These are phyloP conservation scores for Coregonus suidteri DNA, from an alignment of 2,797 vertebrate species.

Conservation along the genomic window DNA sequence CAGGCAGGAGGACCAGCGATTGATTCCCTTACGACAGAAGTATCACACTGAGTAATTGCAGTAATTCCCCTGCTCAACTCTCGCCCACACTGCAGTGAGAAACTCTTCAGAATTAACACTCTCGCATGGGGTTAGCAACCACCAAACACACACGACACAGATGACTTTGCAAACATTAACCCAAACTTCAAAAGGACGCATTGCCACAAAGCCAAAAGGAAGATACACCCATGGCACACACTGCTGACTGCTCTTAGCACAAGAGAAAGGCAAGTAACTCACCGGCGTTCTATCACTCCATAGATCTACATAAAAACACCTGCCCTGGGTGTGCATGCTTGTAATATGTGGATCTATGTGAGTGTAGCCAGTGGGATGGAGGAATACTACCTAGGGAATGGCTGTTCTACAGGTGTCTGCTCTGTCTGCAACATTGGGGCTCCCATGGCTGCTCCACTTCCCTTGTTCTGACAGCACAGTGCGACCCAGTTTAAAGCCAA, in stretches of 20 bases:
- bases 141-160: conserved; percentile 1
- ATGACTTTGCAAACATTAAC: conserved; percentile 33
- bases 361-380: background rate
- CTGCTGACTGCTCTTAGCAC: background rate
- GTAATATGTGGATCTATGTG: background rate
- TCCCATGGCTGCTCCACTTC: conserved; percentile 20
- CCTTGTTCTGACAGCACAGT: conserved; percentile 42
- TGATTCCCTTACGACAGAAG: conserved; percentile 4
- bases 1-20: background rate
- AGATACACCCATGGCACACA: conserved; percentile 11
- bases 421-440: background rate
- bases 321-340: background rate
- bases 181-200: conserved; percentile 20
- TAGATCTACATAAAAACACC: background rate
- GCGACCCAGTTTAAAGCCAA: conserved; percentile 53
- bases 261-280: too few relatives aligned
- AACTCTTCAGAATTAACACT: conserved; percentile 4
- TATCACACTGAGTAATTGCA: conserved; percentile 18
- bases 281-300: too few relatives aligned
- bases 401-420: conserved; percentile 19
- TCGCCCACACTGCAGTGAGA: background rate
- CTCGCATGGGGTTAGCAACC: conserved; percentile 10
- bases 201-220: conserved; percentile 3
- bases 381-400: background rate
- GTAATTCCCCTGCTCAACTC: conserved; percentile 32